Evolutionary conservation across 2,113 vertebrate species (phyloP).

Genomic region (Ia io): DNA sequence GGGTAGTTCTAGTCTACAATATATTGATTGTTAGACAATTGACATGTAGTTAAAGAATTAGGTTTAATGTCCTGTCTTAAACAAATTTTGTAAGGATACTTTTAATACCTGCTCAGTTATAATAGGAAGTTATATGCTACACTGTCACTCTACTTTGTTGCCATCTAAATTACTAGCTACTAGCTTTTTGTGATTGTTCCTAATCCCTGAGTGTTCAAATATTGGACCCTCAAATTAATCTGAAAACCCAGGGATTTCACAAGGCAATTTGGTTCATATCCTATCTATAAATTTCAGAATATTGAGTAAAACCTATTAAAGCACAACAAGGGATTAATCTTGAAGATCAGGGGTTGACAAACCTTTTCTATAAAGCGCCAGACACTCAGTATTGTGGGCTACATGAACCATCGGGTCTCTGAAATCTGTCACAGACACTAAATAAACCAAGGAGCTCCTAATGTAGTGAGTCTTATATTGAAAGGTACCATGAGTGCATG

Average conservation of each 20-base stretch:
- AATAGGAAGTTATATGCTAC: neutral
- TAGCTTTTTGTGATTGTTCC: neutral
- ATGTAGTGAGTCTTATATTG: neutral
- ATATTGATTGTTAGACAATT: neutral
- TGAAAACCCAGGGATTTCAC: neutral
- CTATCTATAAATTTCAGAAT: neutral
- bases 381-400: neutral
- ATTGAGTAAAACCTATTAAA: neutral
- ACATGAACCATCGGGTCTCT: neutral
- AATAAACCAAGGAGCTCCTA: neutral
- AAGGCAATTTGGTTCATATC: neutral
- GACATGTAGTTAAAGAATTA: neutral
- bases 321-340: neutral
- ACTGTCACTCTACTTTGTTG: neutral
- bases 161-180: neutral
- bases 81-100: neutral
- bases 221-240: neutral
- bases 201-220: neutral
- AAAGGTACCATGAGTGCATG: neutral
- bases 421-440: neutral
- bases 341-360: neutral
- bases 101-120: neutral
- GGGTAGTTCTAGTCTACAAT: neutral
- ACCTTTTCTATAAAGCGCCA: neutral
- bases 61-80: neutral